These are phyloP conservation scores for Zhengitettix transpicula DNA, from an alignment of 2,888 invertebrate species.

Conservation along the genomic window DNA sequence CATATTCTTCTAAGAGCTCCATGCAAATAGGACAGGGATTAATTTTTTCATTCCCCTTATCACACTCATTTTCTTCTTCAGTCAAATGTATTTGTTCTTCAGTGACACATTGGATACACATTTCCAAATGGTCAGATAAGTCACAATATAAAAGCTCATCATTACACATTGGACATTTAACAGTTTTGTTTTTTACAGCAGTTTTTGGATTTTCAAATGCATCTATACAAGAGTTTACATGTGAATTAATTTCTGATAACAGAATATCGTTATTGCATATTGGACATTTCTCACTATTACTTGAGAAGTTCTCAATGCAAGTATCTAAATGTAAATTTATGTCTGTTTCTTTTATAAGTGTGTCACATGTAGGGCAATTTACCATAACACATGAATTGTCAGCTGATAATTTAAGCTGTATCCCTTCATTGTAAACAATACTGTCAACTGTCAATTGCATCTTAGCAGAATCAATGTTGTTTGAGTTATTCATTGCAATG, in stretches of 20 bases:
- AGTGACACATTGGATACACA: constrained; percentile 28
- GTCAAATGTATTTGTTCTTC: constrained; percentile 14
- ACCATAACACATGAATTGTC: constrained; percentile 3
- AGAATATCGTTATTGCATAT: constrained; percentile 27
- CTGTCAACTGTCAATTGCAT: not conserved
- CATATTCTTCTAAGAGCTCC: not conserved
- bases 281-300: constrained; percentile 24
- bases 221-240: not conserved
- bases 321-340: constrained; percentile 23
- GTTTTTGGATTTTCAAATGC: not conserved
- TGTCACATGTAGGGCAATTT: constrained; percentile 34
- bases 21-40: not conserved
- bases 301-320: not conserved
- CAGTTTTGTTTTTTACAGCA: not conserved
- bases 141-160: constrained; percentile 8
- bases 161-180: constrained; percentile 1
- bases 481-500: not conserved
- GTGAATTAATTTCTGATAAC: constrained; percentile 12
- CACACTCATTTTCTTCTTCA: constrained; percentile 5
- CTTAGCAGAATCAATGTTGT: not conserved
- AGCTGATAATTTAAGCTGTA: no score
- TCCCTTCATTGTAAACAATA: not conserved
- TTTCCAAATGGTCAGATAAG: constrained; percentile 32
- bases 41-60: not conserved
- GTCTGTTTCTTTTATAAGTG: constrained; percentile 20